Evolutionary conservation across 2,888 invertebrate genomes (phyloP), one percentile per base, ranked within the genome.

Genomic region (Drosophila recens): DNA sequence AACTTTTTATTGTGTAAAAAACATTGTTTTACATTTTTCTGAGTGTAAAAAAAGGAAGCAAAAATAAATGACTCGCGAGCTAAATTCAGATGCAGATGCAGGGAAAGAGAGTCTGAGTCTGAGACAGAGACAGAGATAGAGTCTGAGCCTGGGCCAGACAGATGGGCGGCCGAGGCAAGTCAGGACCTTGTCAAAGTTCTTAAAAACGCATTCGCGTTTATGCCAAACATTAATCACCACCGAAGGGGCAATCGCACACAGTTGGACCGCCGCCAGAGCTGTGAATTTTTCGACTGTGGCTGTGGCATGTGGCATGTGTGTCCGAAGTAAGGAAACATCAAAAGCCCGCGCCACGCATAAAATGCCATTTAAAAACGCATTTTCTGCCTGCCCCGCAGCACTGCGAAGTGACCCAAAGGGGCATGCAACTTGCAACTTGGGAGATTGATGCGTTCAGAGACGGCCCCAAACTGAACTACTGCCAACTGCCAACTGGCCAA

Each of bases 351-450:
- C 90, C 85, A 87, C 90, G 90, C 87, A 77, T 82, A 85, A 87
- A 85, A 89, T 80, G 87, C 84, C 89, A 90, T 90, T 89, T 90
- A 90, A 89, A 89, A 89, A 89, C 87, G 90, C 89, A 90, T 89
- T 89, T 90, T 84, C 77, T 75, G 70, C 89, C 59, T 69, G 78
- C 76, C 80, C 72, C 62, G 69, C 54, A 52, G 59, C 54, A 17
- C 33, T 27, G 49, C 43, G 42, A 48, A 63, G 48, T 84, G 80
- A 80, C 82, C 84, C 88, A 68, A 62, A 59, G 66, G 48, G 48
- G 23, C 68, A 59, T 72, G 77, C 79, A 79, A 72, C 36, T 78
- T 68, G 80, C 76, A 70, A 67, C 58, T 54, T 46, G 34, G 34
- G 72, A 90, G 90, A 90, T 88, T 88, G 88, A 88, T 88, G 90